Evolutionary conservation across 2,797 vertebrate genomes (phyloP), one percentile per base, ranked within the genome.

Genomic region (Sphaeramia orbicularis): DNA sequence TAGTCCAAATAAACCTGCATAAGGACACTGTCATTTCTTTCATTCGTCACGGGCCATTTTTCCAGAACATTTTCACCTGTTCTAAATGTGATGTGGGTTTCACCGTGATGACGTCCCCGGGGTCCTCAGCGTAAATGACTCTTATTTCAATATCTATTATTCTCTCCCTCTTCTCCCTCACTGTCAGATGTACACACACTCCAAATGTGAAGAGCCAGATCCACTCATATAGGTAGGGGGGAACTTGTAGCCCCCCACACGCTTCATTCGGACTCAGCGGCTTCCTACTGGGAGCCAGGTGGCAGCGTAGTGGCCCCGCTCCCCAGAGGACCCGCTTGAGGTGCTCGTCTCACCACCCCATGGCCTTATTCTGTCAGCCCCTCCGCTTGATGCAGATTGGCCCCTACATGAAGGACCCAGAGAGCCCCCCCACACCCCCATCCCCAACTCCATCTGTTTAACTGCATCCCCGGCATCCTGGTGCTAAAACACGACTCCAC

Each of bases 331-430:
- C 44, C 67, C n/a, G 71, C 43, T 36, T 44, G 53, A 69, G 61
- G 78, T 53, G 59, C 57, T 73, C 50, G 71, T 74, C 83, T 77
- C 75, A 58, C 68, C 68, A 30, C 82, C 65, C 51, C 19, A 1
- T 94, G 94, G 90, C 95, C 95, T 94, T 93, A 95, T 96, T 96
- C 95, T 96, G 96, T 96, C 95, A 96, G 89, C 51, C 78, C 80
- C n/a, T 68, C 70, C 77, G 81, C 65, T 84, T 92, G 90, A 90
- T 86, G 90, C 86, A 91, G 90, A 92, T 91, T 93, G 91, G 89
- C 93, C 93, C 91, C 91, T 90, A 84, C 87, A 89, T 85, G 81
- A 83, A 83, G 84, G 52, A 74, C 78, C 70, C 47, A 19, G 78
- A 71, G 84, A 91, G 83, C n/a, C 9, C 81, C 41, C 78, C 84